Percentiles rank a stretch among this genome's conserved stretches.
Conservation (phyloP, 2,797 vertebrate genomes). For the Passerculus sandwichensis region DNA sequence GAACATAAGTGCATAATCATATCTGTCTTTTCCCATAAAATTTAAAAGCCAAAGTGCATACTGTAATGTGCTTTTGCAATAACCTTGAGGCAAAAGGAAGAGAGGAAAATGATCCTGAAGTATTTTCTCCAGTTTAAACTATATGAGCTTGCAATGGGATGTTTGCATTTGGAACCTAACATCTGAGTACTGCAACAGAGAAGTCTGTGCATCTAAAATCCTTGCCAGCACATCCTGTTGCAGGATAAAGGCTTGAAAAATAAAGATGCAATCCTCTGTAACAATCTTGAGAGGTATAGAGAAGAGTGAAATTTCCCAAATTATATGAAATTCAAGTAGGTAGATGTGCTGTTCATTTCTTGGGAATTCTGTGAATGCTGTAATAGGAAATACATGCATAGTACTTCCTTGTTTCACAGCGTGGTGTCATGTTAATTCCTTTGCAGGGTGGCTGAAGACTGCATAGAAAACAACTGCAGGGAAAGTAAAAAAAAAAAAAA, state of each 20-base stretch:
- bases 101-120: neutral
- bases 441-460: constrained; percentile 64
- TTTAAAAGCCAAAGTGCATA: neutral
- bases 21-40: neutral
- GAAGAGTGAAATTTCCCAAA: neutral
- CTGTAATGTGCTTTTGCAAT: neutral
- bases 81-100: neutral
- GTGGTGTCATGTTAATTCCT: constrained; percentile 68
- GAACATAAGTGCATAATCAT: neutral
- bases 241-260: neutral
- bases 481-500: neutral
- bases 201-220: neutral
- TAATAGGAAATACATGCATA: neutral
- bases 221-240: neutral
- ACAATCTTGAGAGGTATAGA: neutral
- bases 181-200: neutral
- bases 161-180: neutral
- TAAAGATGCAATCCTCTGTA: neutral
- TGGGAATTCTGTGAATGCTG: neutral
- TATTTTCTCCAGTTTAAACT: neutral
- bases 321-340: neutral
- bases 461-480: constrained; percentile 67
- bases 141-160: neutral
- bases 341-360: neutral
- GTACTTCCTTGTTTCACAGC: constrained; percentile 62